Conservation (phyloP, 1,140 invertebrate species). For the Papilio aristodemus region DNA sequence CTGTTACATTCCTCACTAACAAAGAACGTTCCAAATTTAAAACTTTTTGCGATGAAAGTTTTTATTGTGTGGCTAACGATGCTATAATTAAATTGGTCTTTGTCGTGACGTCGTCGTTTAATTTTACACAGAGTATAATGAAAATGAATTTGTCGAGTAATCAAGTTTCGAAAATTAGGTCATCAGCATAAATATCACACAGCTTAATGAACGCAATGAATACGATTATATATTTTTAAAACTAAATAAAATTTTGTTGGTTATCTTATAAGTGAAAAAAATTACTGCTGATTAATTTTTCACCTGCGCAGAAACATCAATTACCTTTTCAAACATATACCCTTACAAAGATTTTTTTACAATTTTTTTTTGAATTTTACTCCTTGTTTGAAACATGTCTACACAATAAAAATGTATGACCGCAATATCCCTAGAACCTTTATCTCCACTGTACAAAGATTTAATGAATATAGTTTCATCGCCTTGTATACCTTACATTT, state of each 20-base stretch:
- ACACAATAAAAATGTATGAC: too few species aligned
- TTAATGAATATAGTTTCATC: not conserved
- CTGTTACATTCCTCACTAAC: not conserved
- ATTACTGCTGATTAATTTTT: not conserved
- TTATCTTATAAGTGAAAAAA: not conserved
- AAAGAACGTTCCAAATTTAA: not conserved
- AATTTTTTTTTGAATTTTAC: too few species aligned
- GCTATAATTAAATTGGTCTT: slow-evolving; percentile 8
- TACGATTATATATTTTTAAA: not conserved
- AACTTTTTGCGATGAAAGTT: slow-evolving; percentile 7
- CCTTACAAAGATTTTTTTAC: too few species aligned
- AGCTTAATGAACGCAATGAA: not conserved
- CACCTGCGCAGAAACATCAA: too few species aligned
- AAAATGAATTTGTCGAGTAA: slow-evolving; percentile 18
- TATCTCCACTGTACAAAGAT: not conserved
- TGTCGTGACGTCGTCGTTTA: slow-evolving; percentile 10
- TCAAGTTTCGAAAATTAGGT: slow-evolving; percentile 7
- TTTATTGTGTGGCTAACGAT: slow-evolving; percentile 18
- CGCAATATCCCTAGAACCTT: too few species aligned
- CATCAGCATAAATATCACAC: too few species aligned
- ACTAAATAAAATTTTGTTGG: not conserved
- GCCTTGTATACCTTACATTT: too few species aligned
- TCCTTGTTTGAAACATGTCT: too few species aligned
- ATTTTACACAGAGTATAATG: slow-evolving; percentile 1
- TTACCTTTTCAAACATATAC: too few species aligned